phyloP scores from a whole-genome alignment of 2,797 vertebrate species.

The Rhadinocentrus ornatus region DNA sequence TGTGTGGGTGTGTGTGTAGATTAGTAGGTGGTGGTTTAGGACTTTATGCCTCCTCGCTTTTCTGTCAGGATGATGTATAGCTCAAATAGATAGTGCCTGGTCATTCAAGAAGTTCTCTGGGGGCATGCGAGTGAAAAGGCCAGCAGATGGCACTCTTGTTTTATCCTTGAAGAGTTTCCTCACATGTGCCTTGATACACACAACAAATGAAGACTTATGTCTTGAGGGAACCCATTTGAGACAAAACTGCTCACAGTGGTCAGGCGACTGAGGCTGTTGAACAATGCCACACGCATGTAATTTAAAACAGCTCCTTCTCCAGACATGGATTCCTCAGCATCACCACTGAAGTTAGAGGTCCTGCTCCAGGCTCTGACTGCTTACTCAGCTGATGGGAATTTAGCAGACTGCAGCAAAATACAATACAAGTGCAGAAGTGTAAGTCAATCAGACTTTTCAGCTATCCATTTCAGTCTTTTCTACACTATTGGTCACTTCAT shows the following conservation, averaged over 20 bases:
- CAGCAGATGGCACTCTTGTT: slow-evolving; percentile 82
- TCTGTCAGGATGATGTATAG: slow-evolving; percentile 50
- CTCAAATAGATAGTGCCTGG: slow-evolving; percentile 31
- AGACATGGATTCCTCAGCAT: slow-evolving; percentile 19
- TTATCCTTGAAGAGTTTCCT: slow-evolving; percentile 62
- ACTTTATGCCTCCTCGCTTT: slow-evolving; percentile 15
- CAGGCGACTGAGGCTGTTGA: slow-evolving; percentile 24
- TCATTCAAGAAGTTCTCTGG: slow-evolving; percentile 22
- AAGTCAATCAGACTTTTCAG: slow-evolving; percentile 15
- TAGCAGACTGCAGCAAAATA: slow-evolving; percentile 52
- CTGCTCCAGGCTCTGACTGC: slow-evolving; percentile 24
- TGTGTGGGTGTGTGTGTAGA: neutral
- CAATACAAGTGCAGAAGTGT: slow-evolving; percentile 41
- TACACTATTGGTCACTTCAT: slow-evolving; percentile 19
- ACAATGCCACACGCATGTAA: slow-evolving; percentile 12
- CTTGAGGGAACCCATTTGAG: slow-evolving; percentile 60
- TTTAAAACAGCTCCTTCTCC: slow-evolving; percentile 13
- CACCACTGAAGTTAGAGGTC: slow-evolving; percentile 16
- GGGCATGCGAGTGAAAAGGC: slow-evolving; percentile 25
- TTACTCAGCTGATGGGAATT: slow-evolving; percentile 46
- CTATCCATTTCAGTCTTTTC: slow-evolving; percentile 29
- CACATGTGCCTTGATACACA: neutral
- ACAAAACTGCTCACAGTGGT: slow-evolving; percentile 17
- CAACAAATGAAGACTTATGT: slow-evolving; percentile 1
- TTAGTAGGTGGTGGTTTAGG: slow-evolving; percentile 6